These are phyloP conservation scores for Smittia aterrima DNA, from an alignment of 2,888 invertebrate species.

Conservation along the genomic window DNA sequence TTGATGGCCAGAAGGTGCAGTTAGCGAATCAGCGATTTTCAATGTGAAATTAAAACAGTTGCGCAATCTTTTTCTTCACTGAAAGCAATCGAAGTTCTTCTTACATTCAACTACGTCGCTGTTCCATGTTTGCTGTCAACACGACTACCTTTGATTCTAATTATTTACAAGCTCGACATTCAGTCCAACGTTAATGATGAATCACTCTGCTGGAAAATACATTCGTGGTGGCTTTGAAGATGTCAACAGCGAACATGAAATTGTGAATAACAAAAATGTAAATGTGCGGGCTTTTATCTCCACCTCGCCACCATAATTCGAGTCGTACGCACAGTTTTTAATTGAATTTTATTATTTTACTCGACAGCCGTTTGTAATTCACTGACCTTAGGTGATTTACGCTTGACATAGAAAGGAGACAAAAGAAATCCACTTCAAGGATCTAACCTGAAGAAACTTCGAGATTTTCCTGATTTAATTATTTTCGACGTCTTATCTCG, in stretches of 20 bases:
- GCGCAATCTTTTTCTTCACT: not conserved
- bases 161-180: not conserved
- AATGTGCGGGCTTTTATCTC: conserved; percentile 10
- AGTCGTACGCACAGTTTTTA: not conserved
- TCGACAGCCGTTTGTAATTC: not conserved
- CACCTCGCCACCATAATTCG: not conserved
- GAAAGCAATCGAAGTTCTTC: not conserved
- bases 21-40: not conserved
- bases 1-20: not conserved
- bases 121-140: not conserved
- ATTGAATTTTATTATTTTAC: not conserved
- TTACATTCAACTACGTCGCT: not conserved
- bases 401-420: conserved; percentile 16
- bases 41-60: conserved; percentile 2
- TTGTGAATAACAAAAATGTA: not conserved
- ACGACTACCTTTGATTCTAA: conserved; percentile 1
- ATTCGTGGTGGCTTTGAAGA: not conserved
- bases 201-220: not conserved
- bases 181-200: not conserved
- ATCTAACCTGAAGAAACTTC: conserved; percentile 5
- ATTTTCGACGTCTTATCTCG: conserved; percentile 13
- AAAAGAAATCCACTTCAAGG: too few relatives aligned
- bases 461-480: not conserved
- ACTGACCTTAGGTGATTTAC: conserved; percentile 26
- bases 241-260: not conserved